Conservation (phyloP, 2,113 vertebrate genomes). For the Pimephales promelas region DNA sequence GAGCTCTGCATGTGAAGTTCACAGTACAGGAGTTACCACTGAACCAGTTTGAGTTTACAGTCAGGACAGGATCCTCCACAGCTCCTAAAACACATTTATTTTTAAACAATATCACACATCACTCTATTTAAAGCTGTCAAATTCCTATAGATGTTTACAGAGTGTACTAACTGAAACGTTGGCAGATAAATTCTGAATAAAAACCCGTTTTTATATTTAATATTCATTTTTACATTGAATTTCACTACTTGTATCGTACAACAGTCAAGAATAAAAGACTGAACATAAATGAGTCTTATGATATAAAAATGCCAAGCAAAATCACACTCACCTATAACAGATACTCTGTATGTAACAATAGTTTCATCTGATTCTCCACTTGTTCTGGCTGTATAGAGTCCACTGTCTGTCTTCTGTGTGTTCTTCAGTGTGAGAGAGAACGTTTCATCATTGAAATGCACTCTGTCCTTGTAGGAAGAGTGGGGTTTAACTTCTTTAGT, state of each 20-base stretch:
- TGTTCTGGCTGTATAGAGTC: neutral
- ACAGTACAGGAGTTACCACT: neutral
- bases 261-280: neutral
- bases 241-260: neutral
- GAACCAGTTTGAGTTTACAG: neutral
- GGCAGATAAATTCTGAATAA: too few species aligned
- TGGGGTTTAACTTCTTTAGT: fast-evolving
- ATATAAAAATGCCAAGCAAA: neutral
- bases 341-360: neutral
- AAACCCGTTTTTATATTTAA: too few species aligned
- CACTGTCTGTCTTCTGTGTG: constrained; percentile 23
- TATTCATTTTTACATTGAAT: neutral
- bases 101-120: too few species aligned
- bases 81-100: neutral
- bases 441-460: constrained; percentile 1
- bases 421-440: constrained; percentile 48
- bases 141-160: too few species aligned
- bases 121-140: too few species aligned
- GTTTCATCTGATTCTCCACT: fast-evolving
- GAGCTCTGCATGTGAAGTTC: constrained; percentile 19
- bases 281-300: neutral
- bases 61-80: neutral
- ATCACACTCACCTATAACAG: constrained; percentile 35
- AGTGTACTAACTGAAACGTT: too few species aligned
- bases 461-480: neutral